Conservation (phyloP, 2,888 invertebrate genomes). For the Aquatica leii region DNA sequence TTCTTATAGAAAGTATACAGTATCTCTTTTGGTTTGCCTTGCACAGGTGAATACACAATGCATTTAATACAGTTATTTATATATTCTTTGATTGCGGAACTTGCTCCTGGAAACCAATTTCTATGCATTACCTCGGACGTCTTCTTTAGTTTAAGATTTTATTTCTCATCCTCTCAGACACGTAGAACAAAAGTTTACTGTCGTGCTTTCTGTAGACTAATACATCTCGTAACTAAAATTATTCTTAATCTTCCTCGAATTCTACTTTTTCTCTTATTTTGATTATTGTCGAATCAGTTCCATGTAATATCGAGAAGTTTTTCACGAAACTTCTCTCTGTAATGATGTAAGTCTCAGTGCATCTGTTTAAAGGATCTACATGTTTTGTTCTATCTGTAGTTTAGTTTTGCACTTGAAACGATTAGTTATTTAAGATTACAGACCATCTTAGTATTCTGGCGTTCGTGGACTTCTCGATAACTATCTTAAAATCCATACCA, state of each 20-base stretch:
- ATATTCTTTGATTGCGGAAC: too few relatives aligned
- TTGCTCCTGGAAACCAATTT: too few relatives aligned
- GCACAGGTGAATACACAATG: neutral
- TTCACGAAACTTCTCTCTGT: constrained; percentile 8
- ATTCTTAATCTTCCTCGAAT: neutral
- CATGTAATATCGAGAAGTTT: constrained; percentile 8
- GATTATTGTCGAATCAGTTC: neutral
- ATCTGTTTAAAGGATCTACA: constrained; percentile 12
- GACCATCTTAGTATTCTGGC: constrained; percentile 38
- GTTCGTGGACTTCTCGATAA: constrained; percentile 45
- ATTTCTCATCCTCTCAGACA: too few relatives aligned
- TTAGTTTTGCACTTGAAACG: constrained; percentile 1
- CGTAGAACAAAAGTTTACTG: constrained; percentile 33
- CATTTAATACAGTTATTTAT: neutral
- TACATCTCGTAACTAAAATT: constrained; percentile 10
- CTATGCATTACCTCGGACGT: neutral
- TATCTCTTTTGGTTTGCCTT: neutral
- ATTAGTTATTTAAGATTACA: constrained; percentile 13
- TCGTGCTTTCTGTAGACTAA: constrained; percentile 12
- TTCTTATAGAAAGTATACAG: neutral
- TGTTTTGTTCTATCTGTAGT: neutral
- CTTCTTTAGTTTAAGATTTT: constrained; percentile 37
- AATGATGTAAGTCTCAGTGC: constrained; percentile 1
- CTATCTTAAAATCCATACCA: too few relatives aligned
- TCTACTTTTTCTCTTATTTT: neutral